These are phyloP conservation scores for Hoplostethus mediterraneus DNA, from an alignment of 2,797 vertebrate genomes.

Conservation along the genomic window DNA sequence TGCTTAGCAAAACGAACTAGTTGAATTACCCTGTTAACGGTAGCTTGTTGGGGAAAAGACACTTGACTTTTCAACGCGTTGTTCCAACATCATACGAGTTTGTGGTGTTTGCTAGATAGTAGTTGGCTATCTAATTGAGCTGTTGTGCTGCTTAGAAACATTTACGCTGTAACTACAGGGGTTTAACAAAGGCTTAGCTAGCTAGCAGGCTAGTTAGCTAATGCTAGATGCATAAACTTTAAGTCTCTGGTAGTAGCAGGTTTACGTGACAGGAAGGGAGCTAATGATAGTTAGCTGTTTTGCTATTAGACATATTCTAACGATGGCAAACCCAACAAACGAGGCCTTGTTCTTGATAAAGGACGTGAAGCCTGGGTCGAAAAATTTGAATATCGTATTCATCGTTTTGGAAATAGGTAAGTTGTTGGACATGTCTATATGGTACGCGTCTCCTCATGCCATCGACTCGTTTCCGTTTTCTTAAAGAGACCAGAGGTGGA, in stretches of 20 bases:
- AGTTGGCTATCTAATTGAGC: not conserved
- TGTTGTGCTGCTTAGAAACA: not conserved
- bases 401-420: constrained; percentile 99
- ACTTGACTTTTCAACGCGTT: not conserved
- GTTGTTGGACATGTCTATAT: constrained; percentile 67
- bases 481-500: constrained; percentile 65
- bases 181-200: constrained; percentile 14
- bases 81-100: not conserved
- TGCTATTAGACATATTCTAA: constrained; percentile 28
- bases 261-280: constrained; percentile 8
- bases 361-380: constrained; percentile 97
- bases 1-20: constrained; percentile 13
- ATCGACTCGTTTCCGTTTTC: constrained; percentile 47
- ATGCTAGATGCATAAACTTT: constrained; percentile 3
- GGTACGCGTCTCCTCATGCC: constrained; percentile 14
- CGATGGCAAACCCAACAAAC: constrained; percentile 86
- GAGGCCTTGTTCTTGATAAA: constrained; percentile 92
- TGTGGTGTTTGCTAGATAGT: no score
- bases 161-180: not conserved
- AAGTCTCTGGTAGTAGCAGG: constrained; percentile 36
- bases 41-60: not conserved
- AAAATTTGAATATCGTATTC: constrained; percentile 99
- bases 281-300: constrained; percentile 25
- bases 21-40: constrained; percentile 20
- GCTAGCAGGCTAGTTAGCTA: constrained; percentile 53